Evolutionary conservation across 2,888 invertebrate genomes (phyloP).

Genomic region (Carterocephalus palaemon): DNA sequence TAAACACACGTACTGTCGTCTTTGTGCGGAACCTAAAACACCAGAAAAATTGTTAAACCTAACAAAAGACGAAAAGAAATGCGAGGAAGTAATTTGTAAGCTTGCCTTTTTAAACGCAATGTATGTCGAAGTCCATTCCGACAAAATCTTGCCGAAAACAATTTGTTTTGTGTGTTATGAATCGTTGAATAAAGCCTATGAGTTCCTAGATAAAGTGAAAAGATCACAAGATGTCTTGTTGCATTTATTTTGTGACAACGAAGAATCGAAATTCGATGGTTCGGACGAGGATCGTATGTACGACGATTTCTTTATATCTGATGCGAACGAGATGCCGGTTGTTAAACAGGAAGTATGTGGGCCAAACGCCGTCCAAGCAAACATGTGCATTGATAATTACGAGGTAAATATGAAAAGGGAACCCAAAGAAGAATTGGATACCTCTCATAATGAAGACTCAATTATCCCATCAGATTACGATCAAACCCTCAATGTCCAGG

Average conservation of each 20-base stretch:
- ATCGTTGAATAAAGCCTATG: slow-evolving; percentile 56
- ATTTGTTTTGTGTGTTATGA: slow-evolving; percentile 63
- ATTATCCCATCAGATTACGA: slow-evolving; percentile 24
- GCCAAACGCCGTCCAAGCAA: slow-evolving; percentile 17
- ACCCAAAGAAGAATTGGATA: slow-evolving; percentile 52
- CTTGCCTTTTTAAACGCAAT: slow-evolving; percentile 58
- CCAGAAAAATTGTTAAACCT: slow-evolving; percentile 50
- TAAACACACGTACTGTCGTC: slow-evolving; percentile 53
- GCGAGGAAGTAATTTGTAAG: slow-evolving; percentile 48
- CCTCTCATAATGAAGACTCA: slow-evolving; percentile 13
- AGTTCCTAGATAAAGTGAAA: slow-evolving; percentile 54
- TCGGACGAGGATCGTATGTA: slow-evolving; percentile 49
- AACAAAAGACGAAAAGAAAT: slow-evolving; percentile 41
- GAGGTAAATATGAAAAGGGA: slow-evolving; percentile 51
- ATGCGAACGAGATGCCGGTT: slow-evolving; percentile 16
- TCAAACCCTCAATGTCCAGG: slow-evolving; percentile 52
- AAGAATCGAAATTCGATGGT: slow-evolving; percentile 38
- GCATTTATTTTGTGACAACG: slow-evolving; percentile 39
- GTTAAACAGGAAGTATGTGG: slow-evolving; percentile 30
- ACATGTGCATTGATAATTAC: slow-evolving; percentile 34
- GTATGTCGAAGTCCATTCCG: slow-evolving; percentile 54
- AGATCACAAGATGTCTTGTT: slow-evolving; percentile 49
- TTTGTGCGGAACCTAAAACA: slow-evolving; percentile 57
- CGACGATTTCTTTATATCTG: slow-evolving; percentile 46
- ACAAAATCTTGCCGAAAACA: slow-evolving; percentile 53